phyloP scores from a whole-genome alignment of 2,797 vertebrate species.

The Manis crassicaudata region DNA sequence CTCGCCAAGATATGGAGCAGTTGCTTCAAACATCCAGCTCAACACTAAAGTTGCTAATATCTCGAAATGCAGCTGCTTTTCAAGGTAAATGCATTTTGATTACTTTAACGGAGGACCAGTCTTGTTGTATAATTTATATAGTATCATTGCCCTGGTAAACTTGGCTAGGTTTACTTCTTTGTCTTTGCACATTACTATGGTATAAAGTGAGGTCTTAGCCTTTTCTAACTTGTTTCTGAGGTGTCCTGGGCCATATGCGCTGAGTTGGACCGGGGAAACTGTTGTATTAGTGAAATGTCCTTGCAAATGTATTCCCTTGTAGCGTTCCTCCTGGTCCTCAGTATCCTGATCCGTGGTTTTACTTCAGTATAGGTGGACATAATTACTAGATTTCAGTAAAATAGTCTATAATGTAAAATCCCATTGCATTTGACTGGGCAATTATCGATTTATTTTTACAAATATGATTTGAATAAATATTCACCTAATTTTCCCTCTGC shows the following conservation, averaged over 20 bases:
- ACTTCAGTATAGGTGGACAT: neutral
- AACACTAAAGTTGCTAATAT: conserved; percentile 90
- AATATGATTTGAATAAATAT: conserved; percentile 28
- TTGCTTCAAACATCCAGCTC: conserved; percentile 91
- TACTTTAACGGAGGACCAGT: neutral
- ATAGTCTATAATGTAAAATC: conserved; percentile 3
- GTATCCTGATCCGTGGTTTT: neutral
- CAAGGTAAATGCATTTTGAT: conserved; percentile 88
- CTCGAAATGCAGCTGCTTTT: conserved; percentile 90
- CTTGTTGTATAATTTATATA: neutral
- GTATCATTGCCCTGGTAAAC: neutral
- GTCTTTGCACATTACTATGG: neutral
- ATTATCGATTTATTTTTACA: conserved; percentile 28
- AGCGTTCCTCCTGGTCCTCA: neutral
- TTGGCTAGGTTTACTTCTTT: neutral
- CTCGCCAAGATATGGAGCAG: conserved; percentile 90
- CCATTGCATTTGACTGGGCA: neutral
- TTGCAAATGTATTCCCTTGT: neutral
- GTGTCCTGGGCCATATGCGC: neutral
- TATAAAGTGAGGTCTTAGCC: conserved; percentile 23
- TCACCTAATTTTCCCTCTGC: neutral
- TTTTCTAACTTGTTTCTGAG: conserved; percentile 24
- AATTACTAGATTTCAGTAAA: conserved; percentile 11
- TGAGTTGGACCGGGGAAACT: neutral
- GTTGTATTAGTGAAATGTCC: neutral